A percentile compares a stretch with the other conserved stretches of the same genome.
phyloP scores from a whole-genome alignment of 1,140 invertebrate species.

The Drosophila navojoa region DNA sequence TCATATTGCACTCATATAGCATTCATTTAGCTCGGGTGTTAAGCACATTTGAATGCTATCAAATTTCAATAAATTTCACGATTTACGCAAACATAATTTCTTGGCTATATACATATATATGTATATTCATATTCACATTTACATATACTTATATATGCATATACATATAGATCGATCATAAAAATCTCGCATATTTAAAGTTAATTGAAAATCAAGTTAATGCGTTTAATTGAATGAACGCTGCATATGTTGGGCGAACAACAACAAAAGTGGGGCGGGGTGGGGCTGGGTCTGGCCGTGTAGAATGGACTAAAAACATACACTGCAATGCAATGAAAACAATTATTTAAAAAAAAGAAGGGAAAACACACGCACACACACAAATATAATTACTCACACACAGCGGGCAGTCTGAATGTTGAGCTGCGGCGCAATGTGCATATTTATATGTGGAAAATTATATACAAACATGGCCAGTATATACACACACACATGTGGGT shows the following conservation, averaged over 20 bases:
- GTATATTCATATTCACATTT: too few species aligned
- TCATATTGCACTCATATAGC: neutral
- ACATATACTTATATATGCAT: neutral
- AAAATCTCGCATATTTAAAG: constrained; percentile 72
- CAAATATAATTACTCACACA: constrained; percentile 58
- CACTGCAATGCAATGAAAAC: constrained; percentile 76
- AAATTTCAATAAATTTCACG: neutral
- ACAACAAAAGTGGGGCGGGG: neutral
- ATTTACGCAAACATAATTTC: constrained; percentile 22
- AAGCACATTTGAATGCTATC: constrained; percentile 8
- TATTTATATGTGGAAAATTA: constrained; percentile 80
- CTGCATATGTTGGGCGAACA: constrained; percentile 51
- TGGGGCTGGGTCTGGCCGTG: constrained; percentile 23
- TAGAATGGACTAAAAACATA: constrained; percentile 57
- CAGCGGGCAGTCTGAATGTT: constrained; percentile 43
- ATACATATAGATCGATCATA: constrained; percentile 27
- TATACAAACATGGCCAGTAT: constrained; percentile 60
- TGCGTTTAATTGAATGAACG: constrained; percentile 76
- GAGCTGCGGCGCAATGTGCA: constrained; percentile 59
- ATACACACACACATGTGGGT: neutral
- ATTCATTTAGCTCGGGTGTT: constrained; percentile 1
- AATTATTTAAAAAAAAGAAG: constrained; percentile 53
- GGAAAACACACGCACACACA: constrained; percentile 11
- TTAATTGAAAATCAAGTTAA: constrained; percentile 82
- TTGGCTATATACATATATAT: neutral